Conservation (phyloP, 2,113 vertebrate species). For the Zonotrichia leucophrys region DNA sequence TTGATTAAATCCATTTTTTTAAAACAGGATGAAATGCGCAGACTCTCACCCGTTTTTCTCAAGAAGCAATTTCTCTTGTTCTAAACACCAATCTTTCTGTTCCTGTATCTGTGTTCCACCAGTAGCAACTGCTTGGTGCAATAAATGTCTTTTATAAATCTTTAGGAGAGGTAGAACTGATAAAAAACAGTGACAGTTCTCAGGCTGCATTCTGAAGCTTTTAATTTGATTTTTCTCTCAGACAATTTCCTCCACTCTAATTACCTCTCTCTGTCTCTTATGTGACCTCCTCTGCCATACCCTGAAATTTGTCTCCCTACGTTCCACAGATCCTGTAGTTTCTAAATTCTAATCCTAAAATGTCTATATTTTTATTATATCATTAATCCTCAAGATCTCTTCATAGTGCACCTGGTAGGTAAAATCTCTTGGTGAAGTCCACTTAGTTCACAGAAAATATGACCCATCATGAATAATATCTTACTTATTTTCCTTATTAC, state of each 20-base stretch:
- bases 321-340: neutral
- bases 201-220: neutral
- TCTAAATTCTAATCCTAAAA: neutral
- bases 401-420: neutral
- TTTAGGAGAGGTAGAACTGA: neutral
- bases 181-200: neutral
- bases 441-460: neutral
- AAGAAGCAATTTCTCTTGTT: neutral
- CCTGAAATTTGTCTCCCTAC: neutral
- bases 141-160: neutral
- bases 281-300: neutral
- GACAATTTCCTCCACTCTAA: neutral
- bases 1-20: neutral
- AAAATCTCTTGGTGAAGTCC: neutral
- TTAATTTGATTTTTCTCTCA: conserved; percentile 8
- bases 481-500: neutral
- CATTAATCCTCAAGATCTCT: neutral
- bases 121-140: neutral
- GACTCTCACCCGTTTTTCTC: neutral
- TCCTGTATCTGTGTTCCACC: neutral
- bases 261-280: neutral
- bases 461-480: neutral
- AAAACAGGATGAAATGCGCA: neutral
- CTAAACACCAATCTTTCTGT: neutral
- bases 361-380: neutral